These are phyloP conservation scores for Epinotia demarniana DNA, from an alignment of 2,888 invertebrate species.

Conservation along the genomic window DNA sequence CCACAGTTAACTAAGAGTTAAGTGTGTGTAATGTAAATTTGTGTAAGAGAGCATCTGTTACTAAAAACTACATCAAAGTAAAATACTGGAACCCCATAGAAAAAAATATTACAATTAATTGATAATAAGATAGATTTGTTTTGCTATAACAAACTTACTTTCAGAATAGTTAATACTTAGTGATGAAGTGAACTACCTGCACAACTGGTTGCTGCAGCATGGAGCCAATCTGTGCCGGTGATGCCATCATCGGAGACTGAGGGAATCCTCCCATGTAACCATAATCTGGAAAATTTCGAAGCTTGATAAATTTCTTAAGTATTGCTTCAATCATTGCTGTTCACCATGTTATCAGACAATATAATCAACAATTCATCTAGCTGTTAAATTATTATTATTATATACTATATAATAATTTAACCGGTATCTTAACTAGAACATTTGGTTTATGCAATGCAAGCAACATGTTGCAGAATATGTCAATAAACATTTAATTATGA, in stretches of 20 bases:
- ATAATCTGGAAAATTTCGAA: constrained; percentile 61
- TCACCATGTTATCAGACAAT: background rate
- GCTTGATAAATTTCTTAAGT: background rate
- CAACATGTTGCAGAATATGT: constrained; percentile 8
- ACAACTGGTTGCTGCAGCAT: constrained; percentile 81
- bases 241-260: constrained; percentile 65
- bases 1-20: no score
- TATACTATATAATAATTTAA: background rate
- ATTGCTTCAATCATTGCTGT: no score
- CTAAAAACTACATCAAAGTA: no score
- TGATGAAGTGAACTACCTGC: constrained; percentile 60
- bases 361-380: no score
- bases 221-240: constrained; percentile 70
- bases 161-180: background rate
- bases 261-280: constrained; percentile 65
- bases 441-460: background rate
- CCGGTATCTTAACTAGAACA: background rate
- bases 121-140: no score
- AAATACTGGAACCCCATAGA: no score
- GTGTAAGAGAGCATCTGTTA: no score
- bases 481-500: background rate
- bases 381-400: no score
- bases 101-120: no score
- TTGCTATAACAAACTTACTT: no score
- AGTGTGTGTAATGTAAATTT: no score